Conservation (phyloP, 1,140 invertebrate species). For the Drosophila burlai region DNA sequence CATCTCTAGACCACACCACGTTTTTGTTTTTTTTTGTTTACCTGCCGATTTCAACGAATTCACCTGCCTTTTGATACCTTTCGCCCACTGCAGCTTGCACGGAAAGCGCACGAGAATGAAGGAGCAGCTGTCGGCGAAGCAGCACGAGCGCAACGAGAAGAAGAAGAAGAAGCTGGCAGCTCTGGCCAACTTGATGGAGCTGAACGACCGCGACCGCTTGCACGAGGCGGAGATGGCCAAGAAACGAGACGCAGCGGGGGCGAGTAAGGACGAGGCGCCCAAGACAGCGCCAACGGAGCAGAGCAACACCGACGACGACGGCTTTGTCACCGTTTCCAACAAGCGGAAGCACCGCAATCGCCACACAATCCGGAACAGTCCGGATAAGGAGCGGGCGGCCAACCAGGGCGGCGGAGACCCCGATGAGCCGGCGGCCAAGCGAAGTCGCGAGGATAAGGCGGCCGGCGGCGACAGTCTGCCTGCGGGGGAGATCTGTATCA, state of each 20-base stretch:
- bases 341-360: constrained; percentile 69
- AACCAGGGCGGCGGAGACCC: not conserved
- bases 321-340: constrained; percentile 62
- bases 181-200: constrained; percentile 87
- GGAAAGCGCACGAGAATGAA: constrained; percentile 66
- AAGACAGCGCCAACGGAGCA: not conserved
- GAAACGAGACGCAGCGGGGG: constrained; percentile 31
- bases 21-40: constrained; percentile 15
- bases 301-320: constrained; percentile 39
- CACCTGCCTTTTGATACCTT: not conserved
- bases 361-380: constrained; percentile 35
- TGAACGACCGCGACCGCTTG: constrained; percentile 87
- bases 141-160: constrained; percentile 87
- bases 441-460: constrained; percentile 31
- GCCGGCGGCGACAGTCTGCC: constrained; percentile 59
- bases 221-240: constrained; percentile 57
- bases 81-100: constrained; percentile 45
- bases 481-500: constrained; percentile 16
- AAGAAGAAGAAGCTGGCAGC: constrained; percentile 89
- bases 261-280: not conserved
- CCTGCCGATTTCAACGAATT: not conserved
- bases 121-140: constrained; percentile 81
- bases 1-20: constrained; percentile 3
- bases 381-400: constrained; percentile 27
- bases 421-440: constrained; percentile 48